These are phyloP conservation scores for Tolypeutes matacus DNA, from an alignment of 2,797 vertebrate genomes.

Conservation along the genomic window DNA sequence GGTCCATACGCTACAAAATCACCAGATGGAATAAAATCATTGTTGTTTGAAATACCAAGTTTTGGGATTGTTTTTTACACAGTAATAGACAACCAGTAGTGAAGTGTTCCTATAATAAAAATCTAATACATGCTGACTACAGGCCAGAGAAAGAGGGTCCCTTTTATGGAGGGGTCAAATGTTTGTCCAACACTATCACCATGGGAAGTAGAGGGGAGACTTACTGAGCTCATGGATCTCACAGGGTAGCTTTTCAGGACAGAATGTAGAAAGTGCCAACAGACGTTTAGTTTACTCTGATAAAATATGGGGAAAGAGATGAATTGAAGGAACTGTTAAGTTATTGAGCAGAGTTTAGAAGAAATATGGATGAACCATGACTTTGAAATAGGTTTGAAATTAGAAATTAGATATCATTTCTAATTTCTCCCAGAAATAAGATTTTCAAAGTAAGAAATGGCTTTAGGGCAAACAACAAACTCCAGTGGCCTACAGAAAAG, in stretches of 20 bases:
- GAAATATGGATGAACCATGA: not conserved
- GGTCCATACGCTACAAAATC: not conserved
- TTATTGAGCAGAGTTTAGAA: not conserved
- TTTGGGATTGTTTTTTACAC: not conserved
- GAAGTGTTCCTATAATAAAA: not conserved
- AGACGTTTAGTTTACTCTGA: not conserved
- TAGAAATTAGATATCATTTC: not conserved
- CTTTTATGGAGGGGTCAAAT: not conserved
- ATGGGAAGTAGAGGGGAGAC: not conserved
- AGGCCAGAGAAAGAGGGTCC: not conserved
- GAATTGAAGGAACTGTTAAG: not conserved
- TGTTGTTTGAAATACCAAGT: not conserved
- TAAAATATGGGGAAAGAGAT: not conserved
- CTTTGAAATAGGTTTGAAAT: not conserved
- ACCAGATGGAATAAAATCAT: not conserved
- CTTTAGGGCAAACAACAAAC: not conserved
- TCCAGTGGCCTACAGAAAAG: not conserved
- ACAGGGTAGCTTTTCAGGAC: not conserved
- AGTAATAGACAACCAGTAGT: not conserved
- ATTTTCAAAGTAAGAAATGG: constrained; percentile 37
- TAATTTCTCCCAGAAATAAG: constrained; percentile 1
- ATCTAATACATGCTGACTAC: not conserved
- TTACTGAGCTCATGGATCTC: not conserved
- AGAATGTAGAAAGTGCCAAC: not conserved
- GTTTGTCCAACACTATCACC: not conserved